phyloP scores from a whole-genome alignment of 2,113 vertebrate species.

The Chloropsis hardwickii region DNA sequence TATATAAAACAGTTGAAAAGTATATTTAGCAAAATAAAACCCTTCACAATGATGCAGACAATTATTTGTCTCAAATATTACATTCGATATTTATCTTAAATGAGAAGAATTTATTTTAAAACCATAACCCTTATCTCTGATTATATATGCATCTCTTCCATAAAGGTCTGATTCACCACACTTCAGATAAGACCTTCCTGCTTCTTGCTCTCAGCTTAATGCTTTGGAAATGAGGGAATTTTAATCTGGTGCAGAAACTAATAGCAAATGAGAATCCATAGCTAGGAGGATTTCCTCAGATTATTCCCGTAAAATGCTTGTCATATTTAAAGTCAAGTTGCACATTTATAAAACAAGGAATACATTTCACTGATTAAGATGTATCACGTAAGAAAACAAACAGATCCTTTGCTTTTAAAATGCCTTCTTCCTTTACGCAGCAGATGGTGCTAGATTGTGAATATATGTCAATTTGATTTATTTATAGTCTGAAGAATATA shows the following conservation, averaged over 20 bases:
- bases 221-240: background rate
- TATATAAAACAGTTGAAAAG: background rate
- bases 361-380: background rate
- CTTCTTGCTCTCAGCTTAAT: background rate
- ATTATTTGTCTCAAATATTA: background rate
- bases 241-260: background rate
- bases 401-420: constrained; percentile 7
- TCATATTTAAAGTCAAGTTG: background rate
- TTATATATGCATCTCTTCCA: background rate
- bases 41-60: background rate
- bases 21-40: background rate
- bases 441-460: constrained; percentile 69
- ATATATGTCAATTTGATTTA: constrained; percentile 62
- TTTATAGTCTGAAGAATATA: constrained; percentile 33
- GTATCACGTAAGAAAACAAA: background rate
- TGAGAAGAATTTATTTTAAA: background rate
- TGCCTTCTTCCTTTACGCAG: background rate
- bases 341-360: background rate
- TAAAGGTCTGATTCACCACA: background rate
- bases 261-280: background rate
- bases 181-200: background rate
- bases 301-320: background rate
- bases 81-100: background rate
- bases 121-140: background rate
- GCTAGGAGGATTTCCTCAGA: background rate